Evolutionary conservation across 2,888 invertebrate species (phyloP).

Genomic region (Drosophila lacicola): DNA sequence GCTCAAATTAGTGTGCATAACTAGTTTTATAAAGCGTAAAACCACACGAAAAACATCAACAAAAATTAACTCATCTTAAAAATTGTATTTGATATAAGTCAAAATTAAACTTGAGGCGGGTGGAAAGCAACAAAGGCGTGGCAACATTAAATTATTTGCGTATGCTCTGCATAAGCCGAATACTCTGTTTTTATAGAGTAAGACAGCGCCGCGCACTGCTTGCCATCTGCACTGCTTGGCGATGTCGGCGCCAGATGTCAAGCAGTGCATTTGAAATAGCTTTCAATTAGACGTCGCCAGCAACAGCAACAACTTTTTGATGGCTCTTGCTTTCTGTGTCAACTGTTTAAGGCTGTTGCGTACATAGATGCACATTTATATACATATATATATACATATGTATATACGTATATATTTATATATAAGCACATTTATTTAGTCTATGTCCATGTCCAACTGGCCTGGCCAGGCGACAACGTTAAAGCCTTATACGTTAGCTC

Average conservation of each 20-base stretch:
- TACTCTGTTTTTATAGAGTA: background rate
- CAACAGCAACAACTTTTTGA: conserved; percentile 14
- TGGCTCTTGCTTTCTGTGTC: conserved; percentile 54
- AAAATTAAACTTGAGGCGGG: too few species aligned
- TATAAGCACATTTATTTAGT: conserved; percentile 6
- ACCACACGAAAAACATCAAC: background rate
- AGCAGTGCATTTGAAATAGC: conserved; percentile 33
- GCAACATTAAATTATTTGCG: too few species aligned
- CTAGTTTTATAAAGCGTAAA: background rate
- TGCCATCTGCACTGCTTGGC: background rate
- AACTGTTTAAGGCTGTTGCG: conserved; percentile 22
- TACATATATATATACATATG: background rate
- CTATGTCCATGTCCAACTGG: conserved; percentile 41
- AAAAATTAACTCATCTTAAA: background rate
- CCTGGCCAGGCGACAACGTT: conserved; percentile 29
- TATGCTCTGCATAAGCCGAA: background rate
- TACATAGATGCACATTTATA: conserved; percentile 13
- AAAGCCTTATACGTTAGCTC: conserved; percentile 54
- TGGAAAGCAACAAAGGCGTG: too few species aligned
- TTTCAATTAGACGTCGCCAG: conserved; percentile 11
- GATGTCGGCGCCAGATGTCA: background rate
- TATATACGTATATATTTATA: conserved; percentile 8
- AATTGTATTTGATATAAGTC: background rate
- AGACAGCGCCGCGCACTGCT: conserved; percentile 16
- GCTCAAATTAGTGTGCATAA: background rate